Evolutionary conservation across 2,888 invertebrate genomes (phyloP), one percentile per base, ranked within the genome.

Genomic region (Pristionchus mayeri): DNA sequence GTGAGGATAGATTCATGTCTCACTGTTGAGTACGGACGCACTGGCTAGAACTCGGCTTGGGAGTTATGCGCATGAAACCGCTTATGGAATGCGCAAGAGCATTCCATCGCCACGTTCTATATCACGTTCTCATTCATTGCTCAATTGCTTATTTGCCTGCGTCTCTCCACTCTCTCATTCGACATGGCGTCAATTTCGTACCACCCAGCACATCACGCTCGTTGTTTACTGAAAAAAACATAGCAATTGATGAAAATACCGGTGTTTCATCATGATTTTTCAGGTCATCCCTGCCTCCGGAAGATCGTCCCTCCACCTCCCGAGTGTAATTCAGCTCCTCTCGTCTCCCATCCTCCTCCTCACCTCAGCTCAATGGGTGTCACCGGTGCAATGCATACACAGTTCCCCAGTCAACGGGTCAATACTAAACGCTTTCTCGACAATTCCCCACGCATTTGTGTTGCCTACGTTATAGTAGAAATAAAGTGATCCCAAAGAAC

Each of bases 371-470:
- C 27, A 67, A 67, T 67, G 67, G 67, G 67, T 67, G 67, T 37
- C 67, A 40, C 67, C 21, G 67, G 67, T 67, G 67, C 67, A 67
- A 67, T 40, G 60, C 16, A 67, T 37, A 67, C 67, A 67, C 40
- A 67, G 37, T 34, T 67, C 67, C 9, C 21, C 40, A 18, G 3
- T 37, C 34, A 21, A 67, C 67, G 67, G 67, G 67, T 67, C 67
- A 34, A 67, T 67, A 34, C 21, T 21, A n/a, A 30, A 67, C 37
- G 67, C 67, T 67, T 67, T 67, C 40, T 40, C 40, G 3, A 21
- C 37, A 37, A 67, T 30, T 40, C n/a, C 6, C 67, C 37, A 21
- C 40, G 4, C 30, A 0, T 37, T 37, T 37, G 37, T 40, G n/a
- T 37, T 37, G 34, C 6, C 44, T 34, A 67, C 67, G 9, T n/a